phyloP scores from a whole-genome alignment of 2,888 invertebrate species.

The Diaprepes abbreviatus region DNA sequence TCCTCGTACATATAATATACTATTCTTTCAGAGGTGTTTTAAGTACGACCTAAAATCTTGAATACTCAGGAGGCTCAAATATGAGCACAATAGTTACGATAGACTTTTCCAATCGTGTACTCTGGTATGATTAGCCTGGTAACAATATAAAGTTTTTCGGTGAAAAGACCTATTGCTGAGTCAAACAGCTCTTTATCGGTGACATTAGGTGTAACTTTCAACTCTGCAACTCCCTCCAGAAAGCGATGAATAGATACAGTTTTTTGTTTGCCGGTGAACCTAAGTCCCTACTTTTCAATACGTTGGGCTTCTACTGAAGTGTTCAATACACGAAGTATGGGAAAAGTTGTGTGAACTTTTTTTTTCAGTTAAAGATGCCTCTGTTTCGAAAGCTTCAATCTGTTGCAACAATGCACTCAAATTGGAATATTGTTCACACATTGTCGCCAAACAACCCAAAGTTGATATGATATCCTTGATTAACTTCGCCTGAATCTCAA shows the following conservation, averaged over 20 bases:
- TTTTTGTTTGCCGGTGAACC: slow-evolving; percentile 7
- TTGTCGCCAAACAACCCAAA: neutral
- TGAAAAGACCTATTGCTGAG: too few species aligned
- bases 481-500: neutral
- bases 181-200: too few species aligned
- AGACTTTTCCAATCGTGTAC: slow-evolving; percentile 3
- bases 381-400: neutral
- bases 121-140: slow-evolving; percentile 4
- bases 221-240: too few species aligned
- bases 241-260: slow-evolving; percentile 19
- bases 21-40: slow-evolving; percentile 17
- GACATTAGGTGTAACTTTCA: too few species aligned
- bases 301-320: neutral
- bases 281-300: slow-evolving; percentile 13
- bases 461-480: neutral
- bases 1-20: slow-evolving; percentile 11
- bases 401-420: neutral
- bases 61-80: slow-evolving; percentile 27
- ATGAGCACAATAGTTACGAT: neutral
- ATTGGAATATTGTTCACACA: neutral
- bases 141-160: slow-evolving; percentile 26
- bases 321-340: too few species aligned
- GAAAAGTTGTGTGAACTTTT: too few species aligned
- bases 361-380: neutral
- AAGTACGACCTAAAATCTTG: slow-evolving; percentile 27